A percentile compares a stretch with the other conserved stretches of the same genome.
These are phyloP conservation scores for Diploscapter pachys DNA, from an alignment of 1,140 invertebrate genomes.

Conservation along the genomic window DNA sequence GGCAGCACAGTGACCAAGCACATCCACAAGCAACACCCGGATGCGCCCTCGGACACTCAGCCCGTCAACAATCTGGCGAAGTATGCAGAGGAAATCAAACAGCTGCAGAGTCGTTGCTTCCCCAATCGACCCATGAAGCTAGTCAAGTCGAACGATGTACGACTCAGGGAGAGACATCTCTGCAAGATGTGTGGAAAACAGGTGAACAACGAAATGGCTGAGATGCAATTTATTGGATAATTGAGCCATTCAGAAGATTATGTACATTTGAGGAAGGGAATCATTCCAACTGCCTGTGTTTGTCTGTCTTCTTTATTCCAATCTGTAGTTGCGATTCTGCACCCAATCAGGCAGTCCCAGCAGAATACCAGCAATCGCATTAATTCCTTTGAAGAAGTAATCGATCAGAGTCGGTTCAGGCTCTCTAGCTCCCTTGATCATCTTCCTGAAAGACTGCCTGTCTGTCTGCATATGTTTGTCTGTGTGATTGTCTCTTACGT, in stretches of 20 bases:
- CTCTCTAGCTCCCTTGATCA: no score
- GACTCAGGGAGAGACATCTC: conserved; percentile 42
- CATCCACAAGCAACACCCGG: conserved; percentile 43
- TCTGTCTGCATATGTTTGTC: no score
- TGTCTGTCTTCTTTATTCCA: no score
- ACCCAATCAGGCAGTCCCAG: no score
- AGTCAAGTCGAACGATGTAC: conserved; percentile 30
- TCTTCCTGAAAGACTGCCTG: no score
- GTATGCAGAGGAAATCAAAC: conserved; percentile 47
- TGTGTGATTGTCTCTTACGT: no score
- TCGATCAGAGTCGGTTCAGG: no score
- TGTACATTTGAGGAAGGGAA: no score
- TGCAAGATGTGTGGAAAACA: conserved; percentile 38
- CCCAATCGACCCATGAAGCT: conserved; percentile 53
- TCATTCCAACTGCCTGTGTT: no score
- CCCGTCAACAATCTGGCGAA: conserved; percentile 47
- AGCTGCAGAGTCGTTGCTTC: conserved; percentile 48
- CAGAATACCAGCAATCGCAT: no score
- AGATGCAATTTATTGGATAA: neutral
- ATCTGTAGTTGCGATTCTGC: no score
- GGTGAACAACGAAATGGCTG: neutral
- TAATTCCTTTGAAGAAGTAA: no score
- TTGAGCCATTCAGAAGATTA: neutral
- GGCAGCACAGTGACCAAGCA: conserved; percentile 45
- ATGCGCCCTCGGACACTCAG: conserved; percentile 12